Evolutionary conservation across 2,797 vertebrate genomes (phyloP), one percentile per base, ranked within the genome.

Genomic region (Pseudocheirus occidentalis): DNA sequence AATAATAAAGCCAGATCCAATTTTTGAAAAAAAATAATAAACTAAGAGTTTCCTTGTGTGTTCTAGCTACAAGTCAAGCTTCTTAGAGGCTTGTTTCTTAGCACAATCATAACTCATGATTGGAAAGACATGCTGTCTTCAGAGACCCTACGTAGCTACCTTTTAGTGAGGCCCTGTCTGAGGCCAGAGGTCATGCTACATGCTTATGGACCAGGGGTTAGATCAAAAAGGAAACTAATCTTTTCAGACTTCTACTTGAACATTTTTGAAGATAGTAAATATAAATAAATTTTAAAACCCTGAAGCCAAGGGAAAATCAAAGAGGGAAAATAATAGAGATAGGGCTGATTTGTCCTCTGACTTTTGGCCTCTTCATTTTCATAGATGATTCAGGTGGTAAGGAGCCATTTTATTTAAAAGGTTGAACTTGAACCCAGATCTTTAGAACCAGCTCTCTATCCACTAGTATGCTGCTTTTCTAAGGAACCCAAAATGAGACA

Each of bases 1-100:
- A 53, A 90, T 9, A 93, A 62, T 90, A 94, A 95, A 96, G 95
- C 87, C 56, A 95, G 92, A 13, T 92, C 46, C 93, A 91, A 95
- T 52, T 56, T 52, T 40, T 92, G 55, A 97, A 93, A 93, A 96
- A 95, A 29, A 31, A 95, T 21, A 92, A 53, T n/a, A 95, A 93
- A 14, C 29, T 95, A 28, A 96, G 96, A 95, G 87, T 0, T 7
- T 81, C 18, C 28, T 95, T 95, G 11, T 50, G 34, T 10, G 1
- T 90, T 9, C 94, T 96, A 57, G 3, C 29, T 94, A 91, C 34
- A 55, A 95, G 13, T 92, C 40, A 95, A 91, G 93, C n/a, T 97
- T 96, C 97, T 50, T 50, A 59, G 16, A 95, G 53, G 27, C 24
- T 52, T 93, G 95, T 95, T 96, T 62, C 90, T 29, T 94, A 90